Evolutionary conservation across 1,140 invertebrate species (phyloP).

Genomic region (Leptopilina boulardi): DNA sequence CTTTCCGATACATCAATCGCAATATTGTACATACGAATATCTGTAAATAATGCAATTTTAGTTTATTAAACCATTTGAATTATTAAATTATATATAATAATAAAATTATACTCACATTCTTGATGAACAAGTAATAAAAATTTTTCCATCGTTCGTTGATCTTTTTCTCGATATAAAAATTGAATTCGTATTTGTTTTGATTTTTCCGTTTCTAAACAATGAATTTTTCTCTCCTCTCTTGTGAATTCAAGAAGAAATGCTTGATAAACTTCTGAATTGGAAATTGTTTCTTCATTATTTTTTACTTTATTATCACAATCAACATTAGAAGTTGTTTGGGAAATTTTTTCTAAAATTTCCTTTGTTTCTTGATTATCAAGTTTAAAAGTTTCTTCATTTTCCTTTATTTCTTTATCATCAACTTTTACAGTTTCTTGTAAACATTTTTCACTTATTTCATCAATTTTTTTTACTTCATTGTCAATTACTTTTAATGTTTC

Average conservation of each 20-base stretch:
- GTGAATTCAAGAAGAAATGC: slow-evolving; percentile 80
- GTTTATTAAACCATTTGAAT: too few relatives aligned
- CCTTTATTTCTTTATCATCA: background rate
- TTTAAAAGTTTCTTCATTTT: slow-evolving; percentile 48
- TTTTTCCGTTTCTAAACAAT: slow-evolving; percentile 75
- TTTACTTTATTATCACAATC: background rate
- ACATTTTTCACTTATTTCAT: too few relatives aligned
- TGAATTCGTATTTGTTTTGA: slow-evolving; percentile 85
- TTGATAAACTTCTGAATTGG: slow-evolving; percentile 64
- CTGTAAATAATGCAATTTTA: slow-evolving; percentile 48
- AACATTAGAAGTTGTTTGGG: too few relatives aligned
- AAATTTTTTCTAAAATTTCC: too few relatives aligned
- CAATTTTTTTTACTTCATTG: too few relatives aligned
- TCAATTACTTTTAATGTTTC: too few relatives aligned
- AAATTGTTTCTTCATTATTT: slow-evolving; percentile 30
- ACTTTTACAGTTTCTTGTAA: too few relatives aligned
- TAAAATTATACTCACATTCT: slow-evolving; percentile 81
- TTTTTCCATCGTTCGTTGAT: slow-evolving; percentile 81
- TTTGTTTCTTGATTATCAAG: slow-evolving; percentile 49
- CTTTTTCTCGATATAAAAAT: slow-evolving; percentile 85
- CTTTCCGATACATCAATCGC: slow-evolving; percentile 47
- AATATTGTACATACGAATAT: slow-evolving; percentile 67
- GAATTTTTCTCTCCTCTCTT: slow-evolving; percentile 74
- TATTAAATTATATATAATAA: too few relatives aligned
- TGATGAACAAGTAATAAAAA: slow-evolving; percentile 86